Conservation (phyloP, 2,113 vertebrate genomes). For the Podarcis muralis region DNA sequence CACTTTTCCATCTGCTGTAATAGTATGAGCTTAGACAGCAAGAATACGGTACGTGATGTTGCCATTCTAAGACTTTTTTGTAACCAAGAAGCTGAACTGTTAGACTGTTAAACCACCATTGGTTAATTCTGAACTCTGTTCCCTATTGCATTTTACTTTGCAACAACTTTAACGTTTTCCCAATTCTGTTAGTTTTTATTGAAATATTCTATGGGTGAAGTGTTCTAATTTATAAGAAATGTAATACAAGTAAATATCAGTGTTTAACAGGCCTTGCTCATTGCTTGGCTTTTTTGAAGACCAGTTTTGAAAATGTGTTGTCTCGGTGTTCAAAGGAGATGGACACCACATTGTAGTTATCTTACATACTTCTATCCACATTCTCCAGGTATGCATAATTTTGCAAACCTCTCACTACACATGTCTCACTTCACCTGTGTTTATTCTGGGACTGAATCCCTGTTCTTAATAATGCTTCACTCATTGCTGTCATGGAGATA, state of each 20-base stretch:
- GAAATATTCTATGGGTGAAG: not conserved
- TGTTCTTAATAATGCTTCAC: not conserved
- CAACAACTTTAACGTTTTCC: no score
- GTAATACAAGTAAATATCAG: not conserved
- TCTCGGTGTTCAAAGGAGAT: not conserved
- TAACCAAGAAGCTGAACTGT: not conserved
- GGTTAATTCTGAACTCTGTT: not conserved
- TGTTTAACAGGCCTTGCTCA: not conserved
- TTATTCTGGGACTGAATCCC: not conserved
- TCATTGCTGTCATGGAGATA: not conserved
- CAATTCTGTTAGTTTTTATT: not conserved
- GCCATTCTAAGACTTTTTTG: not conserved
- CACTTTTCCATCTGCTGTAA: not conserved
- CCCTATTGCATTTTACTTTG: not conserved
- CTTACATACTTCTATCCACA: not conserved
- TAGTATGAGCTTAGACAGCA: not conserved
- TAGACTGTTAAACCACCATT: not conserved
- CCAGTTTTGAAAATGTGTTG: not conserved
- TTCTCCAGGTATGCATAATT: not conserved
- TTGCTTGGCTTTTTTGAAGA: not conserved
- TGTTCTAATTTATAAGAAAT: not conserved
- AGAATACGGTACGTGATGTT: not conserved
- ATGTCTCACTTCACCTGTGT: not conserved
- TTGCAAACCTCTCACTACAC: not conserved
- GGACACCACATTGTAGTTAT: not conserved